Evolutionary conservation across 2,888 invertebrate genomes (phyloP), one percentile per base, ranked within the genome.

Genomic region (Lordiphosa fenestrarum): DNA sequence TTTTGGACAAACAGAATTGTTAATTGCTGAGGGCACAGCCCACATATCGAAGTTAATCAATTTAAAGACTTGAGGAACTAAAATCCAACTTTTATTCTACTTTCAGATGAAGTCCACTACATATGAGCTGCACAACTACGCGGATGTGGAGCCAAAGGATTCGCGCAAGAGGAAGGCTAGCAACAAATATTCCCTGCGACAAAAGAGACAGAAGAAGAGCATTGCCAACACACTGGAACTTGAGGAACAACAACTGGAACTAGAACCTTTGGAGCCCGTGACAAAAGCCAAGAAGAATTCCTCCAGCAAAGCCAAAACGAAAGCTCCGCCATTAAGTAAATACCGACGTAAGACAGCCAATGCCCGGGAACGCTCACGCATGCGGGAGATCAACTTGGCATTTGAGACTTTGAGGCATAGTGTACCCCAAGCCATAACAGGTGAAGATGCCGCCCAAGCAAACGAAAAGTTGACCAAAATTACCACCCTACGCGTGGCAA

Each of bases 271-370:
- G 1, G 60, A 15, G 10, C 12, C 44, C 2, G 53, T 46, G n/a
- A 47, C 37, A 66, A 70, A 57, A 66, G 23, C 39, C 12, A 60
- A 54, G 33, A 58, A 21, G 13, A 52, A 37, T 36, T 23, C 33
- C n/a, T n/a, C 47, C 5, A 57, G 70, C 10, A 88, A 89, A 64
- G 89, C 91, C 65, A 93, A 93, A 84, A 91, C 93, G 73, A 91
- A 93, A 86, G 92, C 94, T 23, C 93, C 94, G 54, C 94, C 94
- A 10, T 91, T 97, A 73, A 96, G 96, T 91, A 97, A 96, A 89
- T 97, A 97, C 90, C 91, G 96, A 23, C 91, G 97, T 76, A 95
- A 95, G 91, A 96, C 96, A 0, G 97, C 97, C 10, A 97, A 97
- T 90, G 96, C 96, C 0, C 90, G 97, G 30, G 97, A 97, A 85